Evolutionary conservation across 2,888 invertebrate genomes (phyloP), one percentile per base, ranked within the genome.

Genomic region (Cataglyphis cursor): DNA sequence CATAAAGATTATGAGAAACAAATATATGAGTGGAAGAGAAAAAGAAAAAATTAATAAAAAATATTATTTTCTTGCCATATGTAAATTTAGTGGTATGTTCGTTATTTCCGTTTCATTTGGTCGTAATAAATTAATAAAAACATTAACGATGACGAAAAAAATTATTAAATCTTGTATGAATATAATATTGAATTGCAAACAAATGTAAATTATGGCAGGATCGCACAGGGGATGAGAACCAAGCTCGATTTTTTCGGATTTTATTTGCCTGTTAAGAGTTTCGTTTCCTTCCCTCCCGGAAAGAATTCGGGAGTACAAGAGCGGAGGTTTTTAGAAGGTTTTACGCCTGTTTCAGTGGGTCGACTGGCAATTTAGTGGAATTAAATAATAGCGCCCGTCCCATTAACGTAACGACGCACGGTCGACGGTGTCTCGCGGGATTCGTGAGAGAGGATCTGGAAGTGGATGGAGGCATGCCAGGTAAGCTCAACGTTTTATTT

Each of bases 371-470:
- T 90, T 90, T 88, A 73, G 88, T 86, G 80, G 84, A 90, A 90
- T 90, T 90, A 90, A 90, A 90, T 90, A 90, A 90, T 90, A 90
- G 89, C 85, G 86, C 84, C 87, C 88, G 87, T 87, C 89, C 89
- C 89, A 88, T 89, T 90, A 90, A 90, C 84, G 86, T 87, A 90
- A 89, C 90, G 85, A 87, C 83, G 83, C 51, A 51, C 78, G 78
- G 80, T 76, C 66, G 83, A 83, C 82, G 89, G 82, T 88, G 90
- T 89, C 88, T 83, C 87, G 82, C 82, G 81, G 87, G 85, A 89
- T 83, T 81, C 86, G 74, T 57, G 82, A 84, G 83, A 83, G 87
- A 84, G 82, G 80, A 82, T 51, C 84, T 73, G 74, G 82, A 74
- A 74, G 90, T 82, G 85, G 90, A 90, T 72, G 87, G 85, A 89